A percentile compares a stretch with the other conserved stretches of the same genome.
These are phyloP conservation scores for Promerops cafer DNA, from an alignment of 2,113 vertebrate genomes.

Conservation along the genomic window DNA sequence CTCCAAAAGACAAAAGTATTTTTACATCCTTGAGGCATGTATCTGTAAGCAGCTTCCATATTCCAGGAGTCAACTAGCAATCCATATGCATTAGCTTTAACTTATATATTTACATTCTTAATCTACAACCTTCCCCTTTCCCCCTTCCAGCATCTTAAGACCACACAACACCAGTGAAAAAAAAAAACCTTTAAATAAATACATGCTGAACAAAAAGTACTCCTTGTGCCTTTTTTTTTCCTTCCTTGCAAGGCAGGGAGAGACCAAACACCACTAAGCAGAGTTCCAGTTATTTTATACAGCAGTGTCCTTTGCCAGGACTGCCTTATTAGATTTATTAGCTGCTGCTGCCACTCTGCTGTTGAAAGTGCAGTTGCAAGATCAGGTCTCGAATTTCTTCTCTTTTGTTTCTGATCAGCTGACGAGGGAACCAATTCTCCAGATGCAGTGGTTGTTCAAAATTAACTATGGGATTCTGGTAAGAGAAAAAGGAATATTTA, in stretches of 20 bases:
- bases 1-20: constrained; percentile 33
- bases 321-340: constrained; percentile 50
- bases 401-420: constrained; percentile 87
- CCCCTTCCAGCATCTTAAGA: neutral
- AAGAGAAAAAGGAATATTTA: constrained; percentile 22
- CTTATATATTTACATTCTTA: constrained; percentile 35
- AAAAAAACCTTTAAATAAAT: constrained; percentile 36
- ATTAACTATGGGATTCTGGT: constrained; percentile 89
- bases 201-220: constrained; percentile 38
- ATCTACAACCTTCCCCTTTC: neutral
- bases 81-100: constrained; percentile 42
- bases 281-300: constrained; percentile 38
- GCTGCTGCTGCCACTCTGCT: constrained; percentile 73
- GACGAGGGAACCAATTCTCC: constrained; percentile 89
- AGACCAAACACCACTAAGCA: constrained; percentile 1
- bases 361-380: constrained; percentile 84
- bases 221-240: neutral
- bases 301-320: neutral
- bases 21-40: constrained; percentile 11
- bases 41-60: constrained; percentile 21
- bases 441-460: constrained; percentile 88
- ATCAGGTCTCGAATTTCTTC: constrained; percentile 91
- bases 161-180: neutral
- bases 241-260: constrained; percentile 12
- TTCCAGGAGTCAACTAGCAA: constrained; percentile 50